Conservation (phyloP, 2,888 invertebrate genomes). For the Coleophora flavipennella region DNA sequence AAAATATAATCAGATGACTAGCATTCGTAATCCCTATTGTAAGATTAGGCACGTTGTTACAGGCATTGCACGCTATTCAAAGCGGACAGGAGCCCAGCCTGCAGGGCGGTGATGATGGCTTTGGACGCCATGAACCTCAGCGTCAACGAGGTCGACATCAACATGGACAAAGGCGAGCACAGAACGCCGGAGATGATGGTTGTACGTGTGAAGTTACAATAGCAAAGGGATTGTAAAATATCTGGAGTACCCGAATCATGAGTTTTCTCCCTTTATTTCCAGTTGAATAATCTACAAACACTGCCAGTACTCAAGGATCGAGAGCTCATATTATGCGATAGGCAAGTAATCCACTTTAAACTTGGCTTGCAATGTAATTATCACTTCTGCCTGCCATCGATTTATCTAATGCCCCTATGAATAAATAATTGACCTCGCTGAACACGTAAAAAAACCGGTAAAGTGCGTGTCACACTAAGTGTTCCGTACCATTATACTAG, state of each 20-base stretch:
- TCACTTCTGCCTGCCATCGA: too few relatives aligned
- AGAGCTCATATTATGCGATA: conserved; percentile 73
- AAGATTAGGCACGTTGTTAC: not conserved
- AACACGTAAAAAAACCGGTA: too few relatives aligned
- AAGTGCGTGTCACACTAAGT: too few relatives aligned
- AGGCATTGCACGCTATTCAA: conserved; percentile 53
- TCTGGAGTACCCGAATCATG: too few relatives aligned
- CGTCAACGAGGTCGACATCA: conserved; percentile 44
- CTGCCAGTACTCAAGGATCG: conserved; percentile 77
- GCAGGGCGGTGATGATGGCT: conserved; percentile 53
- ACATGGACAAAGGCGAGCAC: conserved; percentile 46
- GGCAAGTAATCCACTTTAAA: conserved; percentile 37
- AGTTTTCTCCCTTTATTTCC: conserved; percentile 12
- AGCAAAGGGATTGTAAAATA: too few relatives aligned
- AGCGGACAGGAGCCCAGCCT: conserved; percentile 47
- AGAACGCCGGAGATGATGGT: conserved; percentile 27
- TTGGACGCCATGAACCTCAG: conserved; percentile 47
- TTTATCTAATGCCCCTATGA: too few relatives aligned
- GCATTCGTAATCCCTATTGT: too few relatives aligned
- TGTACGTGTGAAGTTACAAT: conserved; percentile 17
- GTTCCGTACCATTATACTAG: too few relatives aligned
- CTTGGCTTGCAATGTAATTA: too few relatives aligned
- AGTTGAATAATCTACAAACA: conserved; percentile 77
- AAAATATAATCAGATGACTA: too few relatives aligned
- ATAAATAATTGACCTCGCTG: too few relatives aligned